Evolutionary conservation across 2,113 vertebrate species (phyloP), one percentile per base, ranked within the genome.

Genomic region (Sceloporus undulatus): DNA sequence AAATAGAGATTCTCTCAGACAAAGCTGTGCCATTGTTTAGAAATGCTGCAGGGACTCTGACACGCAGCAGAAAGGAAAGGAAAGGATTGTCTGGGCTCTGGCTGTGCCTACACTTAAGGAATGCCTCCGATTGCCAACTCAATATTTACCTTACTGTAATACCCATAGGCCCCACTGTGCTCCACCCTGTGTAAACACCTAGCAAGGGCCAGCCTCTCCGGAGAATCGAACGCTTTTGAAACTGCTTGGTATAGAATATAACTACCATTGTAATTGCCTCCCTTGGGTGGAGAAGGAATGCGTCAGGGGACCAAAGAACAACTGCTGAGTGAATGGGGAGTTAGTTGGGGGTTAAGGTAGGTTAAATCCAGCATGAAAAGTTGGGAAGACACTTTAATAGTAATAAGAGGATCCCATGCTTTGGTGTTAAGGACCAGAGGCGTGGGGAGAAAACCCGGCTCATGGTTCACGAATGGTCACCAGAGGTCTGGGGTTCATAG

Each of bases 71-170:
- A 59, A 80, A 87, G 59, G 25, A 84, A 68, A 21, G 42, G 16
- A 78, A 66, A 25, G n/a, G 86, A n/a, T 81, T 74, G 79, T 38
- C 56, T n/a, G 54, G 40, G 29, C 59, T n/a, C 71, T 82, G 34
- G 18, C 81, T 40, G 21, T 83, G 65, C 59, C 34, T 79, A 68
- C 62, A 2, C 40, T 66, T 70, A 66, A 77, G 74, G 87, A 84
- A 88, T 88, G 81, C 54, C 59, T 84, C 87, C 54, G 38, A 70
- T 84, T 56, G 74, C 82, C 87, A 77, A 76, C 68, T 84, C 74
- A 88, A 84, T 88, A 84, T 88, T 84, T 77, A 83, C 81, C 18
- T 83, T 88, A 77, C 81, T 70, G 74, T 88, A 68, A 83, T 78
- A 56, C 54, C 56, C 11, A 54, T 19, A 54, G 87, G 87, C 81